Percentiles rank a stretch among this genome's conserved stretches.
Evolutionary conservation across 2,113 vertebrate genomes (phyloP).

Genomic region (Aldabrachelys gigantea): DNA sequence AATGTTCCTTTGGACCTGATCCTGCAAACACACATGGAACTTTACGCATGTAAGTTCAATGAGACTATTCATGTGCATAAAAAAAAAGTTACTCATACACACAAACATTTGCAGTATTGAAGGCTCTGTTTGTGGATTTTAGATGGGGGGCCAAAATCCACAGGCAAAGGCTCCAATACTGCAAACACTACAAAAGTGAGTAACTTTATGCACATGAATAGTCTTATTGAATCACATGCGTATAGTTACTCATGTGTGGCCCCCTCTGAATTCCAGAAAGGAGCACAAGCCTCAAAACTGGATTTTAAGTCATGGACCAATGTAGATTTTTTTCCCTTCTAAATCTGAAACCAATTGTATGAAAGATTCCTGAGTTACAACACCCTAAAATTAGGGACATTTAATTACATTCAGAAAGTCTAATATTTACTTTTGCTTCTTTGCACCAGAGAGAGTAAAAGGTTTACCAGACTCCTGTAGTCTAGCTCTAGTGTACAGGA

Average conservation of each 20-base stretch:
- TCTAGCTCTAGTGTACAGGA: background rate
- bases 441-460: background rate
- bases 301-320: background rate
- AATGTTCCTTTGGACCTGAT: constrained; percentile 47
- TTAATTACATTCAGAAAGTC: background rate
- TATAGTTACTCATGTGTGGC: background rate
- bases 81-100: constrained; percentile 44
- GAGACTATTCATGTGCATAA: constrained; percentile 47
- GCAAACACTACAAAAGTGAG: background rate
- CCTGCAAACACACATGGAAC: constrained; percentile 49
- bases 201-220: background rate
- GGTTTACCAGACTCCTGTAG: background rate
- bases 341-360: background rate
- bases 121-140: constrained; percentile 50
- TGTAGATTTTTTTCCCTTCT: background rate
- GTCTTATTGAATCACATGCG: background rate
- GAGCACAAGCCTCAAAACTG: background rate
- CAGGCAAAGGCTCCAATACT: constrained; percentile 35
- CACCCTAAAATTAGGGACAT: background rate
- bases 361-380: background rate
- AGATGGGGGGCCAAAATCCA: constrained; percentile 38
- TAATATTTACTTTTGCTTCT: background rate
- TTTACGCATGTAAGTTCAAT: constrained; percentile 61
- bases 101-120: constrained; percentile 47
- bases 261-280: background rate